These are phyloP conservation scores for Aleiodes alternator DNA, from an alignment of 2,888 invertebrate species.

Conservation along the genomic window DNA sequence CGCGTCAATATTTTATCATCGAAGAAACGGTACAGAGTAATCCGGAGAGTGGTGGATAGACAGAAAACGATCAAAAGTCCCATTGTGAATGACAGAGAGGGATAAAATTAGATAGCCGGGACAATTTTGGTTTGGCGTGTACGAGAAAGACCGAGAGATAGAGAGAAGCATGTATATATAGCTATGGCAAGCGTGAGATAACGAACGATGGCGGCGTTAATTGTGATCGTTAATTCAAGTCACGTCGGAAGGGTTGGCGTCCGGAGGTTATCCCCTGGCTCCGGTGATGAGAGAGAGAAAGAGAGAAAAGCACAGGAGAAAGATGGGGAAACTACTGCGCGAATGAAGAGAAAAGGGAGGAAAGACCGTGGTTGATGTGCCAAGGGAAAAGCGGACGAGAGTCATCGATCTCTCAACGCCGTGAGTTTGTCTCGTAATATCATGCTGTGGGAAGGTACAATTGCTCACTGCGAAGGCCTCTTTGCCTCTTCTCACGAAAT, in stretches of 20 bases:
- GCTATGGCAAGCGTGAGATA: slow-evolving; percentile 45
- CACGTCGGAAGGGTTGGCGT: slow-evolving; percentile 62
- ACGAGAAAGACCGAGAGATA: slow-evolving; percentile 7
- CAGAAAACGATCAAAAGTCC: slow-evolving; percentile 8
- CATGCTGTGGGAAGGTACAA: slow-evolving; percentile 28
- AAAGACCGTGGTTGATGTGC: background rate
- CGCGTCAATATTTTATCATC: slow-evolving; percentile 31
- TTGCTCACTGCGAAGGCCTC: slow-evolving; percentile 24
- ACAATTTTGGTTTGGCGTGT: slow-evolving; percentile 45
- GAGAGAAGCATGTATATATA: background rate
- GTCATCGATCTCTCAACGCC: slow-evolving; percentile 44
- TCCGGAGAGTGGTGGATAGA: background rate
- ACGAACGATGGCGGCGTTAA: slow-evolving; percentile 59
- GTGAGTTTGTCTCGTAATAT: slow-evolving; percentile 43
- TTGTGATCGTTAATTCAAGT: slow-evolving; percentile 68
- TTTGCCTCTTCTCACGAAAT: background rate
- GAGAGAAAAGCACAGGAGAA: background rate
- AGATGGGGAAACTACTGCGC: background rate
- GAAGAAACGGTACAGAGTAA: slow-evolving; percentile 17
- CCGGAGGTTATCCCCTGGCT: slow-evolving; percentile 57
- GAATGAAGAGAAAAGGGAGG: slow-evolving; percentile 17
- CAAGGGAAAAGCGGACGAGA: slow-evolving; percentile 19
- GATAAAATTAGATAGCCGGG: slow-evolving; percentile 35
- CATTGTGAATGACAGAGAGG: background rate
- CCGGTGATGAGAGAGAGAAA: slow-evolving; percentile 48